Evolutionary conservation across 2,113 vertebrate species (phyloP).

Genomic region (Myotis davidii): DNA sequence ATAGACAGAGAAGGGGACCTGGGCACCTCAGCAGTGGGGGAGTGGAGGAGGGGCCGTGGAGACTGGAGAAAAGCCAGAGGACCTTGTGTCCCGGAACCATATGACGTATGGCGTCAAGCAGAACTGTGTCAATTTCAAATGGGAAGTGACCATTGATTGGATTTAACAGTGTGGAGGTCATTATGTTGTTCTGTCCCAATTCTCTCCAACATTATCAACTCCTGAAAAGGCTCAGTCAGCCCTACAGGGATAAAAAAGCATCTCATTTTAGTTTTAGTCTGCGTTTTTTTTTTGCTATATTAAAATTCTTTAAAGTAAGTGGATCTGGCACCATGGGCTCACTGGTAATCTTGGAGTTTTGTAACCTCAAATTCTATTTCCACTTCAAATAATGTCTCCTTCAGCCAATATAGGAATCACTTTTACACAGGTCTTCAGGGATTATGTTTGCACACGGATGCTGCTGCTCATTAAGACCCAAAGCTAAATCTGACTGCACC

Average conservation of each 20-base stretch:
- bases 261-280: not conserved
- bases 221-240: not conserved
- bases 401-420: not conserved
- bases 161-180: not conserved
- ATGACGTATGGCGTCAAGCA: not conserved
- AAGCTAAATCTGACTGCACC: not conserved
- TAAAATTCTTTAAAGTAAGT: conserved; percentile 41
- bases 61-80: not conserved
- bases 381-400: not conserved
- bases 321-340: not conserved
- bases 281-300: not conserved
- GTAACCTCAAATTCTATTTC: not conserved
- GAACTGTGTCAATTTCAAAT: not conserved
- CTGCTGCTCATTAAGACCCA: not conserved
- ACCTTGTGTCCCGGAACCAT: not conserved
- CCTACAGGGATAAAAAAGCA: not conserved
- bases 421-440: not conserved
- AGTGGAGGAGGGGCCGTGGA: not conserved
- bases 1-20: not conserved
- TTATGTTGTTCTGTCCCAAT: not conserved
- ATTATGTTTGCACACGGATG: not conserved
- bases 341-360: not conserved
- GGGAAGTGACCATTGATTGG: rapidly evolving
- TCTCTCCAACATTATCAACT: not conserved
- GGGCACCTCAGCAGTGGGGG: not conserved